Conservation (phyloP, 2,113 vertebrate species). For the Stigmatopora nigra region DNA sequence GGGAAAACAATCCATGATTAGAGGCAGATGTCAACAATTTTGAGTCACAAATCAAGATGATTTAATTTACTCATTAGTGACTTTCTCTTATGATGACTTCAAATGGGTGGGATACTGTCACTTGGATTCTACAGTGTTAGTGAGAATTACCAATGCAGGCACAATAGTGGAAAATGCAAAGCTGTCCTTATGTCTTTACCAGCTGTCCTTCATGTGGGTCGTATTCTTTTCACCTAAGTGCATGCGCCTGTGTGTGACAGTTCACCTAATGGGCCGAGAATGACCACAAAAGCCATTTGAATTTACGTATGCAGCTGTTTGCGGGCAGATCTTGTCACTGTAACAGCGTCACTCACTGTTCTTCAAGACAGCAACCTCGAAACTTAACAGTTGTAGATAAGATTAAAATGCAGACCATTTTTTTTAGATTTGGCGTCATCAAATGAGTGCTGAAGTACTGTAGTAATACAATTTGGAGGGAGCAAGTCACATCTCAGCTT, state of each 20-base stretch:
- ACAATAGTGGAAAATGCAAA: background rate
- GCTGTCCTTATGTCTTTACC: background rate
- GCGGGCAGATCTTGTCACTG: background rate
- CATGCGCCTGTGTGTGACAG: background rate
- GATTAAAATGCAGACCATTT: background rate
- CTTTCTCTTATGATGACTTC: background rate
- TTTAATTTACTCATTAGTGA: background rate
- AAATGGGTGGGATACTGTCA: background rate
- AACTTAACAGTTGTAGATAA: background rate
- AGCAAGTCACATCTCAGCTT: background rate
- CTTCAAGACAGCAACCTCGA: background rate
- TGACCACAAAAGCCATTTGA: background rate
- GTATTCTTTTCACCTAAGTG: slow-evolving; percentile 1
- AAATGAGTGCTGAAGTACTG: background rate
- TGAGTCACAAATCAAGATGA: background rate
- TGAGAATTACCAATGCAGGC: background rate
- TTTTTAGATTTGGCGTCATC: background rate
- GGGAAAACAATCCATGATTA: background rate
- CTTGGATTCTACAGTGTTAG: background rate
- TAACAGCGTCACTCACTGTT: slow-evolving; percentile 4
- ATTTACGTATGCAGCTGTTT: slow-evolving; percentile 1
- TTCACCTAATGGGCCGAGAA: background rate
- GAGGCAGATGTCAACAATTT: background rate
- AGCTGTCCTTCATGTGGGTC: background rate
- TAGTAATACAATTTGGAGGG: background rate